Percentiles rank a stretch among this genome's conserved stretches.
Evolutionary conservation across 35 echinoderm and acorn worm species (phyloP).

Genomic region (Apostichopus parvimensis): DNA sequence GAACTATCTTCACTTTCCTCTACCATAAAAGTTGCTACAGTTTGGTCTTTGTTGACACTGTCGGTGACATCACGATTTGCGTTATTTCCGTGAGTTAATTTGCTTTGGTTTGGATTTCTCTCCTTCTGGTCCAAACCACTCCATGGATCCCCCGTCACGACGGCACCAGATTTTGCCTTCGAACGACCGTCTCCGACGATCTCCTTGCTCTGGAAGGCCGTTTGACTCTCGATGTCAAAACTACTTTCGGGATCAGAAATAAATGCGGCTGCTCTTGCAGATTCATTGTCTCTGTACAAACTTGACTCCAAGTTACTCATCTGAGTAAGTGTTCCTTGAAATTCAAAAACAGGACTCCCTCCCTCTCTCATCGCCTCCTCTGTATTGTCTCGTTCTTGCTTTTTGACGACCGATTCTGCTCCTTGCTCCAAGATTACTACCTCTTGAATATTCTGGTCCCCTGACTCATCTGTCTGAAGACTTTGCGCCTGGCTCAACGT

Average conservation of each 20-base stretch:
- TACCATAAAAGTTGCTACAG: neutral
- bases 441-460: neutral
- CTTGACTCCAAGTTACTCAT: neutral
- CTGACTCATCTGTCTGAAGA: neutral
- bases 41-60: neutral
- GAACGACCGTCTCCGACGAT: no score
- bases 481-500: neutral
- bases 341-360: slow-evolving; percentile 15
- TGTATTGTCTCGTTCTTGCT: neutral
- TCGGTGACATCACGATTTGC: neutral
- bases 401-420: neutral
- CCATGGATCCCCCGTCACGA: neutral
- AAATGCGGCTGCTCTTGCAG: neutral
- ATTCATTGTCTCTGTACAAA: neutral
- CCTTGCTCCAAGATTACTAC: neutral
- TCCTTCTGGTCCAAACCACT: neutral
- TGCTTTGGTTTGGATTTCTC: neutral
- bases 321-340: neutral
- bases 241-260: neutral
- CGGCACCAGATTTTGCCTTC: neutral
- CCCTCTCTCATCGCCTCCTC: neutral
- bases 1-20: neutral
- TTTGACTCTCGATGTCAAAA: neutral
- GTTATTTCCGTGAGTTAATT: neutral
- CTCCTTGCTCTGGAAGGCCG: neutral